These are phyloP conservation scores for Poecilia picta DNA, from an alignment of 2,797 vertebrate genomes.

Conservation along the genomic window DNA sequence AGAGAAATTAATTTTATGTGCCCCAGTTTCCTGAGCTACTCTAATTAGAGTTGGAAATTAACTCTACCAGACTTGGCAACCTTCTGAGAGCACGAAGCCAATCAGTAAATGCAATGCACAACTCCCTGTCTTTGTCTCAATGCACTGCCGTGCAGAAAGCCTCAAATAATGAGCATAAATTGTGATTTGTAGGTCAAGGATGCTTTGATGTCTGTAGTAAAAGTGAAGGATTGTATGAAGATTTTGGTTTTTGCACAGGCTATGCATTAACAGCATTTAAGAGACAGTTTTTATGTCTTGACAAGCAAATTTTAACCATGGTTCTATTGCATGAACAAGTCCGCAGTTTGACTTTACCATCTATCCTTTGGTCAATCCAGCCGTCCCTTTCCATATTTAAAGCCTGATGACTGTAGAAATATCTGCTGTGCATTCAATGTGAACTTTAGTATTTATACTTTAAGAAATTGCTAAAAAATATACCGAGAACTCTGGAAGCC, in stretches of 20 bases:
- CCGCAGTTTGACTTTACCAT: neutral
- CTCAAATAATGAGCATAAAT: neutral
- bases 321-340: neutral
- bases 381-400: neutral
- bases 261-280: neutral
- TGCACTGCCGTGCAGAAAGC: neutral
- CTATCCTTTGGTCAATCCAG: neutral
- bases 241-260: neutral
- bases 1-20: constrained; percentile 54
- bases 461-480: neutral
- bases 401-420: neutral
- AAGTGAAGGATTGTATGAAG: constrained; percentile 7
- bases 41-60: constrained; percentile 69
- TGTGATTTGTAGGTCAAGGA: constrained; percentile 10
- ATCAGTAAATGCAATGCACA: constrained; percentile 16
- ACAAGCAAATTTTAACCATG: neutral
- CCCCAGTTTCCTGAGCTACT: constrained; percentile 61
- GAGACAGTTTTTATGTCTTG: neutral
- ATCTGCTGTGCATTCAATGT: neutral
- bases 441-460: neutral
- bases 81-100: constrained; percentile 28
- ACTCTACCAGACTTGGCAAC: constrained; percentile 30
- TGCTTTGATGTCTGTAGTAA: constrained; percentile 2
- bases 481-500: neutral
- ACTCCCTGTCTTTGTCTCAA: constrained; percentile 1